Evolutionary conservation across 2,113 vertebrate species (phyloP), one percentile per base, ranked within the genome.

Genomic region (Entomyzon cyanotis): DNA sequence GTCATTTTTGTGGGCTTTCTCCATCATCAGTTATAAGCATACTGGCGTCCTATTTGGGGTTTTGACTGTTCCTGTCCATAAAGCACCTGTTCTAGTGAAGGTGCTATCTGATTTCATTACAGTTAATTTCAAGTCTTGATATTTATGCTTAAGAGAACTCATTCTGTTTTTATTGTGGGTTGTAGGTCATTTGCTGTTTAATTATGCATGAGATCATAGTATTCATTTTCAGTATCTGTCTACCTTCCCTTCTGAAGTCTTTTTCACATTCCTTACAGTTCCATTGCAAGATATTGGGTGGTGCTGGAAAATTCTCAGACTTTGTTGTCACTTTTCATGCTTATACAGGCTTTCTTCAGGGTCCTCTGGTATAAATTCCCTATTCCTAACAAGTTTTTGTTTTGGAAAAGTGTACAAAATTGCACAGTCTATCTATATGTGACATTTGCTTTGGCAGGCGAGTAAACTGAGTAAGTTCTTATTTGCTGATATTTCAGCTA

Each of bases 341-440:
- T 88, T 63, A 67, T 7, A 11, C 27, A 88, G 52, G 18, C 25
- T 71, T 73, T 85, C 22, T 83, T 70, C 44, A 56, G 60, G 14
- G 19, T 88, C 30, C 74, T 67, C 47, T 81, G 31, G 17, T 44
- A 58, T 55, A n/a, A 83, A 41, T 73, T 91, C 27, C 37, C 20
- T 81, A 5, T 80, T 89, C 5, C 27, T 83, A 83, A 28, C 5
- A 63, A 80, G 24, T 28, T 85, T 20, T 31, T 67, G 13, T 21
- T 18, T 37, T 22, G 28, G 50, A 67, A 76, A 69, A 69, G 24
- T 86, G 11, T 0, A 2, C 25, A 63, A 27, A 78, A 37, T 33
- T 52, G 4, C 35, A 41, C 0, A 1, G 52, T 11, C 39, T 15
- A 15, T 62, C 71, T 60, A 0, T 55, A 2, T 49, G 13, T 42